These are phyloP conservation scores for Asbolus verrucosus DNA, from an alignment of 1,140 invertebrate genomes.

Conservation along the genomic window DNA sequence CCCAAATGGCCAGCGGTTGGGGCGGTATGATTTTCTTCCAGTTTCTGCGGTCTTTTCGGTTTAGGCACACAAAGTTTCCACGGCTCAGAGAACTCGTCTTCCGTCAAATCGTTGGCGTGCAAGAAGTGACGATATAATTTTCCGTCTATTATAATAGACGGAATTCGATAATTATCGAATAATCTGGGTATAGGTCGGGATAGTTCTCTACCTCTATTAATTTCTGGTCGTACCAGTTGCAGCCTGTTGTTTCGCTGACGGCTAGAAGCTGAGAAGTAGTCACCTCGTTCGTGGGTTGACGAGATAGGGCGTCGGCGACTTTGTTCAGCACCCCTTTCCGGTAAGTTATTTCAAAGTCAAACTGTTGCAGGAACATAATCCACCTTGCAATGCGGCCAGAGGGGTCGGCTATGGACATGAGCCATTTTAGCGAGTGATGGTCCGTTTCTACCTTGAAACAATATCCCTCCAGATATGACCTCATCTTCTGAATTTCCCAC, in stretches of 20 bases:
- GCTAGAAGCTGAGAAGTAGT: not conserved
- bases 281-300: not conserved
- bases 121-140: constrained; percentile 53
- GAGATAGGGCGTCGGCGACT: not conserved
- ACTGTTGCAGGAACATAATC: constrained; percentile 60
- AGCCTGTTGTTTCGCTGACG: not conserved
- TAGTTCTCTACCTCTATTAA: not conserved
- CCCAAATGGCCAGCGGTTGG: constrained; percentile 56
- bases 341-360: constrained; percentile 56
- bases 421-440: constrained; percentile 51
- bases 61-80: constrained; percentile 50
- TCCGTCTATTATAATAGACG: too few species aligned
- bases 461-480: constrained; percentile 55
- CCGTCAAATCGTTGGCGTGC: constrained; percentile 34
- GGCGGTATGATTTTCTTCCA: constrained; percentile 49
- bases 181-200: constrained; percentile 44
- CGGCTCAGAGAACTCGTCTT: not conserved
- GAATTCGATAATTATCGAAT: constrained; percentile 56
- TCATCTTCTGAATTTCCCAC: constrained; percentile 57
- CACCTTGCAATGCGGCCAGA: constrained; percentile 53
- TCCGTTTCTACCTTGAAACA: constrained; percentile 54
- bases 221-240: constrained; percentile 13
- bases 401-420: constrained; percentile 49
- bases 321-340: constrained; percentile 56
- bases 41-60: constrained; percentile 26